A percentile compares a stretch with the other conserved stretches of the same genome.
phyloP scores from a whole-genome alignment of 2,888 invertebrate species.

The Phorcus lineatus region DNA sequence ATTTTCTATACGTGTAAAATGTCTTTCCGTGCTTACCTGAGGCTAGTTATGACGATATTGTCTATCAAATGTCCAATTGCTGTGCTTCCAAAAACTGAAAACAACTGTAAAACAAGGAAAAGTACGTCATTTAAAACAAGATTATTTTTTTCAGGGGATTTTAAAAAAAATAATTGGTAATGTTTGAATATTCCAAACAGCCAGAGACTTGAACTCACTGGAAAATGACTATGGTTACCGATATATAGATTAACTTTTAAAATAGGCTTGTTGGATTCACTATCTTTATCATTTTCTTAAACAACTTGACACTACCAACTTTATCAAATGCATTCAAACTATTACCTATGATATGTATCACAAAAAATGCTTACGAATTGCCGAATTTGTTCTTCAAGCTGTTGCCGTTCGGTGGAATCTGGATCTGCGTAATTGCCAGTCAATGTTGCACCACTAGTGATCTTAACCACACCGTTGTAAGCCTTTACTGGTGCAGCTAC shows the following conservation, averaged over 20 bases:
- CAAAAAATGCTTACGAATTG: slow-evolving; percentile 29
- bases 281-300: too few relatives aligned
- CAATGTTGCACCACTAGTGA: neutral
- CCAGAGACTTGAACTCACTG: too few relatives aligned
- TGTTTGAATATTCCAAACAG: too few relatives aligned
- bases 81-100: slow-evolving; percentile 24
- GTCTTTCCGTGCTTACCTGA: slow-evolving; percentile 18
- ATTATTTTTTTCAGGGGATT: too few relatives aligned
- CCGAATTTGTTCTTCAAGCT: slow-evolving; percentile 26
- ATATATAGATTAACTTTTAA: too few relatives aligned
- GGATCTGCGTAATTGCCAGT: slow-evolving; percentile 20
- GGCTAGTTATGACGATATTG: slow-evolving; percentile 31
- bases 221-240: too few relatives aligned
- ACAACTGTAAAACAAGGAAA: slow-evolving; percentile 8
- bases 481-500: neutral
- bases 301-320: too few relatives aligned
- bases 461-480: neutral
- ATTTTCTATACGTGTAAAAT: too few relatives aligned
- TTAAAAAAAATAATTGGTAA: too few relatives aligned
- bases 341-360: too few relatives aligned
- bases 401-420: slow-evolving; percentile 25
- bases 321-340: too few relatives aligned
- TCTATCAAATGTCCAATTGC: slow-evolving; percentile 21
- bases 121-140: neutral
- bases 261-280: too few relatives aligned